Evolutionary conservation across 1,140 invertebrate species (phyloP), one percentile per base, ranked within the genome.

Genomic region (Sipha flava): DNA sequence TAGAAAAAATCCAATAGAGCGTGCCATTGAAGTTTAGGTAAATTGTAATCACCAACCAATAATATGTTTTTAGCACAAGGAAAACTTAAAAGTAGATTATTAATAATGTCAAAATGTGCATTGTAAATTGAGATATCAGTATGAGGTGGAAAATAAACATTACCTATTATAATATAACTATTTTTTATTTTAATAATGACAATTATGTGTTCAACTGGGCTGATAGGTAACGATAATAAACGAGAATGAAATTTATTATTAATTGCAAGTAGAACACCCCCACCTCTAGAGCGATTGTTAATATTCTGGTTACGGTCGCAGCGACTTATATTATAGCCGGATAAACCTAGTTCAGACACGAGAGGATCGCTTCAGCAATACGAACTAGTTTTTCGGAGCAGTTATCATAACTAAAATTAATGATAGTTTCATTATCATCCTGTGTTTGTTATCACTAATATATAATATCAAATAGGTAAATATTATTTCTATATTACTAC

Each of bases 91-190:
- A 64, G 3, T 37, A 64, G 37, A 37, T 64, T 64, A 37, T 64
- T 64, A 64, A 64, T 64, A n/a, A 64, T 64, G 14, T 64, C 31
- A 34, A 64, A 64, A 64, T 64, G 59, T 31, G n/a, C 37, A 64
- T 64, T 64, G 6, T 37, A 64, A 37, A 64, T 64, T 64, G 6
- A 16, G 18, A 64, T 37, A n/a, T 64, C 59, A 3, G 59, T 16
- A 2, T 1, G 31, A 34, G 59, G 59, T 2, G 59, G 59, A 64
- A 64, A 64, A 37, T 64, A 37, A 34, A 37, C 59, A 37, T 64
- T 37, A 64, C 59, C 59, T 16, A 64, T n/a, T 34, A 64, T 64
- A 16, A 64, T 16, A 37, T 64, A 64, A 37, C 37, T 64, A 18
- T 12, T 16, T 37, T 64, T 64, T 18, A 64, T 64, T 64, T 64